Evolutionary conservation across 1,140 invertebrate genomes (phyloP), one percentile per base, ranked within the genome.

Genomic region (Trachymyrmex septentrionalis): DNA sequence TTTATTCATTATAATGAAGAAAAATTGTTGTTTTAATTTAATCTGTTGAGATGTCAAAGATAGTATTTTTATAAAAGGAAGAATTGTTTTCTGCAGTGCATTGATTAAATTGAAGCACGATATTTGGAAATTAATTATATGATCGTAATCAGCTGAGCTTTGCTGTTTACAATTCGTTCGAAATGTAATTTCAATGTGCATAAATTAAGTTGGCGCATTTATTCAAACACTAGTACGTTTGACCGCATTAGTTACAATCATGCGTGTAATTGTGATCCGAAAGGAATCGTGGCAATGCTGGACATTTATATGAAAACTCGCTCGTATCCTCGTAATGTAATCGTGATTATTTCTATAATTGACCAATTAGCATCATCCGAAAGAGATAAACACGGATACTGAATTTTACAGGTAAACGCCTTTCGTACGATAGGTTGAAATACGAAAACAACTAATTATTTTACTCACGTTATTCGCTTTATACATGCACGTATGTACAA

Each of bases 341-440:
- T 73, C 66, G 24, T 30, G 66, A 80, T 87, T 90, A 82, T 76
- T 87, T 80, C 87, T 69, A 50, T 53, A 85, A 89, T 90, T 90
- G 72, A 16, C 38, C 86, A 85, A 89, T 87, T 87, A 87, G 38
- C 57, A 53, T 63, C 55, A 5, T 14, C 1, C 27, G 19, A 21
- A 7, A n/a, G 10, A 27, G 55, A 57, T 24, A 63, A 75, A n/a
- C 24, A 12, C 19, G 67, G 6, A 50, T 82, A 82, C 77, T 44
- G 21, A 34, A 86, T 86, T 88, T 86, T 82, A 82, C 24, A 12
- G 2, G 10, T 44, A 64, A 87, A 71, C 44, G 73, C 57, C 21
- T n/a, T 69, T 63, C 24, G 19, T 38, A 21, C 19, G 50, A 66
- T 87, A 38, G 30, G 12, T 12, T 30, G 61, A 76, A 69, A 75